Evolutionary conservation across 1,140 invertebrate species (phyloP).

Genomic region (Microplitis mediator): DNA sequence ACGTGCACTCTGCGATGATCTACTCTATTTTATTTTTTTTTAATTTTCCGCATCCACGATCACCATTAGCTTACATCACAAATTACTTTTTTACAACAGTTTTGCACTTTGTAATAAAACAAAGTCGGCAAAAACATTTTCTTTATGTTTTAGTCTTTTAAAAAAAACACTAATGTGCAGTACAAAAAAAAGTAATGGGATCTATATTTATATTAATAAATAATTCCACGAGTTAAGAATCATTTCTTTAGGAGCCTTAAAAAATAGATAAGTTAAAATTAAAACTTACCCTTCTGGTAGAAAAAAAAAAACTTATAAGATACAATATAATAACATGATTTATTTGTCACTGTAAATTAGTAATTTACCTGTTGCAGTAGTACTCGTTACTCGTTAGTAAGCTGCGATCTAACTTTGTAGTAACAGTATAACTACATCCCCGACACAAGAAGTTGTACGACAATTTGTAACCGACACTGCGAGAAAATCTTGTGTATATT

Average conservation of each 20-base stretch:
- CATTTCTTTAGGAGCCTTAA: no score
- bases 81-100: background rate
- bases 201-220: no score
- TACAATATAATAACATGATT: background rate
- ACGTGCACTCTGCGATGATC: background rate
- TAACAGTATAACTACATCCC: background rate
- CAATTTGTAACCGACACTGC: slow-evolving; percentile 32
- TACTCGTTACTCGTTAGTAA: slow-evolving; percentile 8
- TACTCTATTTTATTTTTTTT: no score
- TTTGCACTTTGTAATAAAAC: background rate
- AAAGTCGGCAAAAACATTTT: slow-evolving; percentile 2
- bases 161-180: background rate
- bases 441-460: slow-evolving; percentile 11
- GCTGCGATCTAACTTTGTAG: background rate
- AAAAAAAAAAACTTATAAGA: background rate
- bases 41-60: slow-evolving; percentile 21
- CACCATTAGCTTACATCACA: slow-evolving; percentile 6
- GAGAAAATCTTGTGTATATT: slow-evolving; percentile 7
- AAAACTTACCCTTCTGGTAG: no score
- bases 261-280: no score
- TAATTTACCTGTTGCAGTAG: slow-evolving; percentile 20
- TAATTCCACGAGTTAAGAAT: no score
- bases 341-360: slow-evolving; percentile 9
- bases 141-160: background rate
- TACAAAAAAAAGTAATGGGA: no score